Conservation (phyloP, 2,113 vertebrate genomes). For the Vulpes lagopus region DNA sequence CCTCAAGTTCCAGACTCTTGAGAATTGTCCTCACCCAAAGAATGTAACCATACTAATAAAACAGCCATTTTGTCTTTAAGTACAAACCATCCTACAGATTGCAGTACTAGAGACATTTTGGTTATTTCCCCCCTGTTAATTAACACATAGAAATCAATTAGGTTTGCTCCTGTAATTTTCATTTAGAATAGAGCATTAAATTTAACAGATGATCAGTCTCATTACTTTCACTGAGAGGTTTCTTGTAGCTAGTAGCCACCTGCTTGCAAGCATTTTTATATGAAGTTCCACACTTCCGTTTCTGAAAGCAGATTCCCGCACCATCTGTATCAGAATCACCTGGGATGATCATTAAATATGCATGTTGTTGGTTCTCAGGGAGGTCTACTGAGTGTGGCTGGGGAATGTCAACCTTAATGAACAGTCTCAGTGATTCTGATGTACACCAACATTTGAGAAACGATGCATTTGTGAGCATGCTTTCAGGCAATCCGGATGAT, state of each 20-base stretch:
- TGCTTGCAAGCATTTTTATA: conserved; percentile 30
- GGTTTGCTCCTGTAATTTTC: conserved; percentile 67
- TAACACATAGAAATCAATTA: conserved; percentile 69
- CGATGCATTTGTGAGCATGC: not conserved
- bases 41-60: not conserved
- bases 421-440: not conserved
- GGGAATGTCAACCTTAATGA: not conserved
- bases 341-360: not conserved
- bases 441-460: not conserved
- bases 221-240: conserved; percentile 55
- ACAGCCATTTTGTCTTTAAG: conserved; percentile 42
- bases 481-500: not conserved
- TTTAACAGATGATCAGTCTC: conserved; percentile 64
- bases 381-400: not conserved
- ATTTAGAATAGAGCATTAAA: conserved; percentile 67
- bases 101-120: conserved; percentile 46
- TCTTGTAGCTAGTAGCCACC: conserved; percentile 4
- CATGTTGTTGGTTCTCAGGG: not conserved
- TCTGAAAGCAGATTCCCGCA: not conserved
- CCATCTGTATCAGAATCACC: not conserved
- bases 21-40: not conserved
- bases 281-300: not conserved
- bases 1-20: conserved; percentile 24
- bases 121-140: conserved; percentile 54
- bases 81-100: conserved; percentile 12